Evolutionary conservation across 2,113 vertebrate species (phyloP), one percentile per base, ranked within the genome.

Genomic region (Pterocles orientalis): DNA sequence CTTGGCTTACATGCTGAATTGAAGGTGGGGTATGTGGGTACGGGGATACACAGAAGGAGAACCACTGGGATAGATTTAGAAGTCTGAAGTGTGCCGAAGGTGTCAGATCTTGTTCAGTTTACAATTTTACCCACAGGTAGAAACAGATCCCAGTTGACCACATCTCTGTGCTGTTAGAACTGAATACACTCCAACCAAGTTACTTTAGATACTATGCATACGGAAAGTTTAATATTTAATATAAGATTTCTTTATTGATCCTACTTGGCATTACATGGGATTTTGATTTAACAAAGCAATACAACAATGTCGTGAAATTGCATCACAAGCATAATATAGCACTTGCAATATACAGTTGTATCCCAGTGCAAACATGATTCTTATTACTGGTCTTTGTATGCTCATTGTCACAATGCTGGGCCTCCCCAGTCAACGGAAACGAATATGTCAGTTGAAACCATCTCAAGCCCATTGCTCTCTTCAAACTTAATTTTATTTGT

Each of bases 11-110:
- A 0, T 23, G 23, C 28, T 81, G 58, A 60, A 17, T 12, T 33
- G 43, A 68, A 58, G 29, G 9, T 13, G 19, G 7, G 2, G 2
- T 73, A 18, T 3, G 17, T 36, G 36, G 25, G 23, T 9, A 50
- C 0, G 0, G 15, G 12, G 23, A 14, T 43, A 11, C 6, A 79
- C 57, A 33, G 11, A 50, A 41, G 0, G 12, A 66, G 31, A 14
- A 81, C 12, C 17, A 18, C 25, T 23, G 26, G 10, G 3, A 6
- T 18, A 62, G 26, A 25, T 66, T 76, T 20, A 62, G 34, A 36
- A 75, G 10, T 8, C 14, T 12, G 4, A 56, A 57, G 7, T 15
- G 3, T 33, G 16, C 18, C 34, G 61, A 36, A 65, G 16, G 65
- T 50, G 2, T 45, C 14, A 61, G 15, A 41, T 26, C 9, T n/a